Evolutionary conservation across 2,888 invertebrate genomes (phyloP), one percentile per base, ranked within the genome.

Genomic region (Phortica magna): DNA sequence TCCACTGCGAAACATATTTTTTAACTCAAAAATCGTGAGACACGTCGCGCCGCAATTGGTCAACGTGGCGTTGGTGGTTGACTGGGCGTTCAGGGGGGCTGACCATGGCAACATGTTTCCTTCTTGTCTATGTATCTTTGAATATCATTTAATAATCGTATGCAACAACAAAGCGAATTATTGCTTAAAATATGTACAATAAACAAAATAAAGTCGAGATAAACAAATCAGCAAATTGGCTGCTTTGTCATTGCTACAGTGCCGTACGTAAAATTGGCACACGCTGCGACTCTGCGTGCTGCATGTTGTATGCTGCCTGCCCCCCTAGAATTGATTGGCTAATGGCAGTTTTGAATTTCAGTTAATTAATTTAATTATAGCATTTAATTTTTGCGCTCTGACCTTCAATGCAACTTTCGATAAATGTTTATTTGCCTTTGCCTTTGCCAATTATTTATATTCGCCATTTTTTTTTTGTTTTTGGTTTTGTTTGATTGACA

Each of bases 311-410:
- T 67, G 53, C 31, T 67, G 77, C n/a, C 5, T 14, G 48, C 48
- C 14, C 14, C 14, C 14, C 10, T 9, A 48, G 48, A 48, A 12
- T 48, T 14, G 48, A 48, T 12, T 48, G 48, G 14, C 31, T 31
- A 31, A 31, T 31, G 31, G 31, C 31, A 31, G 31, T 74, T 77
- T 73, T 82, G 61, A 76, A 75, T 76, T 59, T 7, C 59, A 59
- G 59, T 81, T 83, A 87, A 88, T 88, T 85, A 78, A 79, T 81
- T 85, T 88, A 85, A 85, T 85, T 88, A 80, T 88, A 82, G 88
- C 85, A 83, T 81, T 80, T 78, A 80, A 80, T 64, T 57, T 82
- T 78, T 81, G 88, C 84, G 59, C 76, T 59, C 70, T 73, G 48
- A 48, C 48, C 48, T 48, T 48, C 48, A 14, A 48, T 9, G 3